Evolutionary conservation across 2,113 vertebrate genomes (phyloP), one percentile per base, ranked within the genome.

Genomic region (Thomomys bottae): DNA sequence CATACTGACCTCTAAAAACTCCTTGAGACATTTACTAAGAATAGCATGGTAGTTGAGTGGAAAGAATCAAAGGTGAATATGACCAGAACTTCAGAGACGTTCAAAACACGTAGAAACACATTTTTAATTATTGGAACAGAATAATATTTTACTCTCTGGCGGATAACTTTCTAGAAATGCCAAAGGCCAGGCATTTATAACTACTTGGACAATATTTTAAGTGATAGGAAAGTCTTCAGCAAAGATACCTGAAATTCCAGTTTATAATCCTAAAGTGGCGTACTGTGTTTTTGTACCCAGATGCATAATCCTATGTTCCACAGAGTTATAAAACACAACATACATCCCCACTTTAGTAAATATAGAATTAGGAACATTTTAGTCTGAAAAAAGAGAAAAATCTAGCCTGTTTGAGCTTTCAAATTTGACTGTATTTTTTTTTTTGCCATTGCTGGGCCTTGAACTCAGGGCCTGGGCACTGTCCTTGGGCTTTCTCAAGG

Each of bases 111-210:
- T 71, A 57, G 24, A 30, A n/a, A n/a, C 32, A 42, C 32, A 80
- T 42, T 77, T 91, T 89, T 87, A 91, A 76, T 89, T 91, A 78
- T 84, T 72, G 92, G 34, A 92, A 75, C 12, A 88, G 14, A 78
- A 83, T 1, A 17, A 38, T 93, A 90, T 90, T 94, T 63, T 79
- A 91, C 8, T 70, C 92, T 77, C 3, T 76, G 57, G 91, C 36
- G 92, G 75, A 18, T 87, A 38, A 24, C 45, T 89, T 95, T 12
- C 45, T 45, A 36, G 20, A 72, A 63, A 90, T 87, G 63, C 4
- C 42, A 89, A 20, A 95, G 80, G 91, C 89, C 72, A 84, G 82
- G 75, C 40, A 90, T 70, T 15, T 11, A 32, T 28, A 68, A 8
- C 66, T 34, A 73, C 36, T 93, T 95, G 72, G 8, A 66, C 36